Evolutionary conservation across 2,888 invertebrate species (phyloP).

Genomic region (Stenotaenia linearis): DNA sequence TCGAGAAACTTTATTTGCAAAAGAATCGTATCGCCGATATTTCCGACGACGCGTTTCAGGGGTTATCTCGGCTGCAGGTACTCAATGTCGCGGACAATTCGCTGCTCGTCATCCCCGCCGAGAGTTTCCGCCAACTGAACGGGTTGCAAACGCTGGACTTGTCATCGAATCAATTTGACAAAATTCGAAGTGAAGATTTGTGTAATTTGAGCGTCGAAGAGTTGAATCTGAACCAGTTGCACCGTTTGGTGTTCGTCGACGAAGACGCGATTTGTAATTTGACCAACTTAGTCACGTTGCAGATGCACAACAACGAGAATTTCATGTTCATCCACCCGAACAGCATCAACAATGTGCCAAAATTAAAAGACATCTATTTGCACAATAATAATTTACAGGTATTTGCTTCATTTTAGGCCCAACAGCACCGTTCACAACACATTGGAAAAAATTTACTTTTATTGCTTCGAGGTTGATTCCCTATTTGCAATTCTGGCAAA

Average conservation of each 20-base stretch:
- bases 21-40: slow-evolving; percentile 43
- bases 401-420: neutral
- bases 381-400: slow-evolving; percentile 46
- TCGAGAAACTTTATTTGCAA: slow-evolving; percentile 42
- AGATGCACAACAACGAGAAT: slow-evolving; percentile 47
- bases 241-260: slow-evolving; percentile 46
- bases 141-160: slow-evolving; percentile 38
- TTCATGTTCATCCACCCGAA: slow-evolving; percentile 47
- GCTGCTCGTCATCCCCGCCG: slow-evolving; percentile 39
- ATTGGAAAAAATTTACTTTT: no score
- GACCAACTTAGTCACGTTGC: slow-evolving; percentile 43
- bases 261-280: slow-evolving; percentile 47
- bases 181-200: slow-evolving; percentile 40
- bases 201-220: slow-evolving; percentile 43
- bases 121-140: slow-evolving; percentile 38
- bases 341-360: slow-evolving; percentile 46
- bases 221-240: slow-evolving; percentile 46
- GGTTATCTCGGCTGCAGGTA: slow-evolving; percentile 41
- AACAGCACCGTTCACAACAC: no score
- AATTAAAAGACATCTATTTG: slow-evolving; percentile 44
- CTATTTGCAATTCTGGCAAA: no score
- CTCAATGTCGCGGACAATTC: slow-evolving; percentile 40
- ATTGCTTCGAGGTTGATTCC: no score
- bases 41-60: slow-evolving; percentile 44
- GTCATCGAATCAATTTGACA: slow-evolving; percentile 40